Conservation (phyloP, 2,888 invertebrate genomes). For the Lepidonotus clava region DNA sequence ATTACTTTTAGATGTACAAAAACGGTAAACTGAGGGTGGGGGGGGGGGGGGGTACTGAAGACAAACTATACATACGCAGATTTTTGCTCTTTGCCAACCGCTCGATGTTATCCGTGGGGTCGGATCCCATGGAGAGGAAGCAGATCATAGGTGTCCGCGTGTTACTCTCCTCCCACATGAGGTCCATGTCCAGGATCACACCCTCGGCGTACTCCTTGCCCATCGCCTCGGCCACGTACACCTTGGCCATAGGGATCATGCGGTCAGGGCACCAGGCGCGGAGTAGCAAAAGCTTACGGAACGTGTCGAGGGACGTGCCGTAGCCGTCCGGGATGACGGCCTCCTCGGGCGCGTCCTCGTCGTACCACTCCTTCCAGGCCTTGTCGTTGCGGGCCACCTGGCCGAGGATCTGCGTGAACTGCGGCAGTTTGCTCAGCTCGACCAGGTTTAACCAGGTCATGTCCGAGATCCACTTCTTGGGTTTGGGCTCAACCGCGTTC, state of each 20-base stretch:
- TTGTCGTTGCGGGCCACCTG: constrained; percentile 80
- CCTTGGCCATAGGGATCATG: constrained; percentile 80
- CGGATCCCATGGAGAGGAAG: constrained; percentile 95
- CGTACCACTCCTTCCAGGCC: constrained; percentile 81
- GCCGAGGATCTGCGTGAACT: constrained; percentile 79
- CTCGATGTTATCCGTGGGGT: constrained; percentile 96
- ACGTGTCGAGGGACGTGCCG: constrained; percentile 76
- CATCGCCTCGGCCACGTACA: constrained; percentile 80
- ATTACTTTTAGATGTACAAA: too few relatives aligned
- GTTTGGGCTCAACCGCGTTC: constrained; percentile 81
- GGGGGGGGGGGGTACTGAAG: too few relatives aligned
- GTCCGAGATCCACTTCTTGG: constrained; percentile 81
- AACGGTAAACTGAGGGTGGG: too few relatives aligned
- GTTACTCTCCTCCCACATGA: constrained; percentile 94
- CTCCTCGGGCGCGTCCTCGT: constrained; percentile 80
- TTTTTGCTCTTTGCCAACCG: constrained; percentile 91
- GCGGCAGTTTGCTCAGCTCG: constrained; percentile 79
- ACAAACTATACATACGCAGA: constrained; percentile 86
- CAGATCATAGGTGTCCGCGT: constrained; percentile 93
- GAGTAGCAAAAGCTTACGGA: constrained; percentile 79
- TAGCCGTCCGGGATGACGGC: constrained; percentile 79
- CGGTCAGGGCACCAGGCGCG: constrained; percentile 80
- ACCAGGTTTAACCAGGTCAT: constrained; percentile 81
- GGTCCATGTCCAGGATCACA: constrained; percentile 93
- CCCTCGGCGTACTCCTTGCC: constrained; percentile 87